A percentile compares a stretch with the other conserved stretches of the same genome.
Evolutionary conservation across 2,113 vertebrate genomes (phyloP).

Genomic region (Varanus salvator): DNA sequence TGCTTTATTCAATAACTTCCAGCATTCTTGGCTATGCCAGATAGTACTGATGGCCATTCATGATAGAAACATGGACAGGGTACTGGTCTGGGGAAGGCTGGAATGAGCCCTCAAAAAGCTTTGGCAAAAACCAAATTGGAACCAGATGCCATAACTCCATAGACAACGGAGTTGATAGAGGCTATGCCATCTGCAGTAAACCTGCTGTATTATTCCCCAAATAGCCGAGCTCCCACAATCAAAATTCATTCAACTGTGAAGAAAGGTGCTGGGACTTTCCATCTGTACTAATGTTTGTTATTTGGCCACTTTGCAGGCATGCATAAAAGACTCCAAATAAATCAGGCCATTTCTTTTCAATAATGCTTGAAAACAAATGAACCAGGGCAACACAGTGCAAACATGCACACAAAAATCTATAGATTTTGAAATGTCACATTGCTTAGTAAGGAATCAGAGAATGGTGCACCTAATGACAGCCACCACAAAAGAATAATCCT

Average conservation of each 20-base stretch:
- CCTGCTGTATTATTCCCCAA: conserved; percentile 31
- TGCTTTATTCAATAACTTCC: no score
- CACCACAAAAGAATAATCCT: conserved; percentile 57
- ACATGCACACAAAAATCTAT: conserved; percentile 28
- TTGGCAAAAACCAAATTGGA: background rate
- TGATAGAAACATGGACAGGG: no score
- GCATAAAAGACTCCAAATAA: conserved; percentile 11
- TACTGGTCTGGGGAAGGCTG: no score
- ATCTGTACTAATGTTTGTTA: conserved; percentile 33
- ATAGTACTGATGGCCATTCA: no score
- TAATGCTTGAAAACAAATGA: conserved; percentile 28
- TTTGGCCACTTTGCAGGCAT: conserved; percentile 48
- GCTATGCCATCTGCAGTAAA: background rate
- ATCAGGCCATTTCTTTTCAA: conserved; percentile 44
- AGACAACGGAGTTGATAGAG: background rate
- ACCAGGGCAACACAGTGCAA: background rate
- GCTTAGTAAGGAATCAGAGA: conserved; percentile 46
- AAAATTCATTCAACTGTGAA: conserved; percentile 39
- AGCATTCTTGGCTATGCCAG: no score
- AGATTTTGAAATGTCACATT: conserved; percentile 15
- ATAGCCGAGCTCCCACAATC: conserved; percentile 22
- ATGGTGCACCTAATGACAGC: conserved; percentile 40
- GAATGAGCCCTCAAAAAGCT: background rate
- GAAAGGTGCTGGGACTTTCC: conserved; percentile 33
- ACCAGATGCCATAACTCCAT: background rate